A percentile compares a stretch with the other conserved stretches of the same genome.
phyloP scores from a whole-genome alignment of 2,113 vertebrate genomes.

The Protobothrops mucrosquamatus region DNA sequence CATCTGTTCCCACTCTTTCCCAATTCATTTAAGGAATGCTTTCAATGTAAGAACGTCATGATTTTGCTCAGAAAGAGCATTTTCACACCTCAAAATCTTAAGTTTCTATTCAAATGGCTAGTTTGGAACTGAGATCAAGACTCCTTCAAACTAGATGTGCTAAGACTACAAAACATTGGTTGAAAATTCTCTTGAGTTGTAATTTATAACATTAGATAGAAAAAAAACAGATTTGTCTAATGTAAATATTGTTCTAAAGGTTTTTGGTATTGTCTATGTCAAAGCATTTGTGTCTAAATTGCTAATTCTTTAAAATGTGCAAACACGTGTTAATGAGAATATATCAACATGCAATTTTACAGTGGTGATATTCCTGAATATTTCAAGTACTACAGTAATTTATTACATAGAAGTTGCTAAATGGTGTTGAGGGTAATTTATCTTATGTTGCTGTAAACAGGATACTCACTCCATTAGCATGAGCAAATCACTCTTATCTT shows the following conservation, averaged over 20 bases:
- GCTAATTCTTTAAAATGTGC: background rate
- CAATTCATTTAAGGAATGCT: background rate
- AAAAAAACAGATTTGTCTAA: background rate
- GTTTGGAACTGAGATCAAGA: background rate
- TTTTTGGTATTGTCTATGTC: background rate
- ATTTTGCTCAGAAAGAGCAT: background rate
- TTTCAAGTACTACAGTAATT: background rate
- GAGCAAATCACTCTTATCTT: background rate
- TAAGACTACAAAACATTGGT: background rate
- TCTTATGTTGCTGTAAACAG: background rate
- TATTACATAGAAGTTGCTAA: background rate
- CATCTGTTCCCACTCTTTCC: background rate
- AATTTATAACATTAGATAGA: background rate
- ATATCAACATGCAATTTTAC: background rate
- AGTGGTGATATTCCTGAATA: background rate
- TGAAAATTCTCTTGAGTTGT: background rate
- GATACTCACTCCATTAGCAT: background rate
- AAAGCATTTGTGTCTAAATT: background rate
- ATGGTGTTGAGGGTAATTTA: background rate
- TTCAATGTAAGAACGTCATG: background rate
- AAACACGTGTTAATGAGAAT: background rate
- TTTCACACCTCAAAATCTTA: background rate
- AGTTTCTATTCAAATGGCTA: background rate
- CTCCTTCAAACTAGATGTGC: background rate
- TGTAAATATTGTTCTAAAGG: background rate